Percentiles rank a stretch among this genome's conserved stretches.
These are phyloP conservation scores for Anthopleura sola DNA, from an alignment of 64 coral and sea anemone genomes.

Conservation along the genomic window DNA sequence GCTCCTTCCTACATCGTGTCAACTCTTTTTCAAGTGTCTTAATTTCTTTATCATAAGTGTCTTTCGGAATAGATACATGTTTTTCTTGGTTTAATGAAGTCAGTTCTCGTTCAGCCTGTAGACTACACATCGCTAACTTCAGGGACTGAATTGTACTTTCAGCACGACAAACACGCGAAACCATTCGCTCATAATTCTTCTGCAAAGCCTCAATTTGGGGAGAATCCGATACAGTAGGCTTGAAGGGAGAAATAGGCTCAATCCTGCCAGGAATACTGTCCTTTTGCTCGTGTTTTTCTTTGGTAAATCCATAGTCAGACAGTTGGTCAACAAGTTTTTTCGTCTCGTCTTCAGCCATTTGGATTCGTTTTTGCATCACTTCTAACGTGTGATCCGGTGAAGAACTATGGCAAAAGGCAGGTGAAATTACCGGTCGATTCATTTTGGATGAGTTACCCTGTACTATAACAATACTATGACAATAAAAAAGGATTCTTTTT, in stretches of 20 bases:
- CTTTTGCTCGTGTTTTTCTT: constrained; percentile 49
- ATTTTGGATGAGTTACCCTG: constrained; percentile 20
- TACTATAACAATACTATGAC: neutral
- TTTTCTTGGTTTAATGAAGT: constrained; percentile 41
- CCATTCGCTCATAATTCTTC: constrained; percentile 93
- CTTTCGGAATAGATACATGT: constrained; percentile 62
- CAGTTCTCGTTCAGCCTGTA: constrained; percentile 85
- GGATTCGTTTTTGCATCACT: constrained; percentile 86
- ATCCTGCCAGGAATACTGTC: constrained; percentile 37
- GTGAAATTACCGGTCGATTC: constrained; percentile 76
- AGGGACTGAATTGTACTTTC: constrained; percentile 96
- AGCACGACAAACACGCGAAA: constrained; percentile 81
- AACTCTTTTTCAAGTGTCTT: constrained; percentile 76
- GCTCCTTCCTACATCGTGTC: constrained; percentile 46
- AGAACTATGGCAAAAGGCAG: constrained; percentile 39
- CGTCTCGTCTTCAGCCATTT: constrained; percentile 93
- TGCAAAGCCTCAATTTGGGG: constrained; percentile 78
- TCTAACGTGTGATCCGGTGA: constrained; percentile 92
- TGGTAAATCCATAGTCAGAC: constrained; percentile 84
- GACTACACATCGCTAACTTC: constrained; percentile 83
- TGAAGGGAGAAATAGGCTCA: constrained; percentile 84
- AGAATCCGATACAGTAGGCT: constrained; percentile 32
- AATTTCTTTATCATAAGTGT: constrained; percentile 91
- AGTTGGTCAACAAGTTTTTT: constrained; percentile 91
- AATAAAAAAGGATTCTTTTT: neutral